These are phyloP conservation scores for Phocides pigmalion DNA, from an alignment of 1,140 invertebrate species.

Conservation along the genomic window DNA sequence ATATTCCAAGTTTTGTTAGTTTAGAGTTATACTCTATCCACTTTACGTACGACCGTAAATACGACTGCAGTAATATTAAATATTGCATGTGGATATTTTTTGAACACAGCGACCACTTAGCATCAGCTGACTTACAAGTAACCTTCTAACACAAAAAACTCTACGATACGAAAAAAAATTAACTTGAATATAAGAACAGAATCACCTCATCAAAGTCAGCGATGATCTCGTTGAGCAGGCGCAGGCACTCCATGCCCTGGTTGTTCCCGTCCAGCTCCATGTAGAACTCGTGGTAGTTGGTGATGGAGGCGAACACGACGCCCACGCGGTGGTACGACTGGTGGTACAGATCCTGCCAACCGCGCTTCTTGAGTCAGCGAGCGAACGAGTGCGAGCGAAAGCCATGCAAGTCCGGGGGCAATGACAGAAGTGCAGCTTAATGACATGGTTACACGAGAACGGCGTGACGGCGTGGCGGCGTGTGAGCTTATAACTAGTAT, in stretches of 20 bases:
- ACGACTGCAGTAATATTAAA: no score
- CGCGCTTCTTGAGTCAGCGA: conserved; percentile 53
- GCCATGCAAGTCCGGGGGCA: conserved; percentile 48
- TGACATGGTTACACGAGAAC: conserved; percentile 29
- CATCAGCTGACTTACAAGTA: no score
- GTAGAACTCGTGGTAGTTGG: conserved; percentile 98
- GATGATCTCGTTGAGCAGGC: conserved; percentile 98
- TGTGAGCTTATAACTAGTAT: background rate
- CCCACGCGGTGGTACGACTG: conserved; percentile 96
- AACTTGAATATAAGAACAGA: background rate
- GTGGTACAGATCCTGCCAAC: conserved; percentile 94
- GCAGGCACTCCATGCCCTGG: conserved; percentile 96
- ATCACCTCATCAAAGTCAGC: conserved; percentile 98
- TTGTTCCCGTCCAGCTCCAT: conserved; percentile 97
- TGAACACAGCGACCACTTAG: no score
- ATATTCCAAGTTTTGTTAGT: no score
- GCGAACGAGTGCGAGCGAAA: conserved; percentile 48
- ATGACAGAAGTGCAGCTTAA: conserved; percentile 45
- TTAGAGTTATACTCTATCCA: no score
- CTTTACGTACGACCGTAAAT: no score
- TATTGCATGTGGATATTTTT: no score
- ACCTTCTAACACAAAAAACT: no score
- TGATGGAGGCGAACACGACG: conserved; percentile 96
- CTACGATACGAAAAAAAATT: background rate
- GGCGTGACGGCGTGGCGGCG: conserved; percentile 6